Conservation (phyloP, 2,888 invertebrate species). For the Phania funesta region DNA sequence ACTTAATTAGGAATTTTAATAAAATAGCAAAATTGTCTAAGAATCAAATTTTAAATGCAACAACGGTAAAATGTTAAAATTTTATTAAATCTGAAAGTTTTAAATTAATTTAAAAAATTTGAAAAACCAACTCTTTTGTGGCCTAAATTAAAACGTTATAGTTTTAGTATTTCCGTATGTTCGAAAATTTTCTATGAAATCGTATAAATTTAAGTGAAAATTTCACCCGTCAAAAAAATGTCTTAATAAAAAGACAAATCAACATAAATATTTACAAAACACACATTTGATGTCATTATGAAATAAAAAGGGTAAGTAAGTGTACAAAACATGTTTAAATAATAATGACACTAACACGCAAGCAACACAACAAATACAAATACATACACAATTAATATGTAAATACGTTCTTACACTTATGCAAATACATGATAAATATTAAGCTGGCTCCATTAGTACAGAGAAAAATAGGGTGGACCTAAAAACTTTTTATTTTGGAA, state of each 20-base stretch:
- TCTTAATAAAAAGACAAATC: neutral
- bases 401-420: neutral
- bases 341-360: slow-evolving; percentile 27
- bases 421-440: neutral
- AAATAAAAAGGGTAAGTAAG: slow-evolving; percentile 17
- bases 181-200: too few relatives aligned
- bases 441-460: too few relatives aligned
- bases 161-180: too few relatives aligned
- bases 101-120: too few relatives aligned
- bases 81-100: too few relatives aligned
- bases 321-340: slow-evolving; percentile 14
- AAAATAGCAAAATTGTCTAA: too few relatives aligned
- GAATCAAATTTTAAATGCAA: too few relatives aligned
- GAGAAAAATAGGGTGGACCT: neutral
- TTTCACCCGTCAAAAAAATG: neutral
- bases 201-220: neutral
- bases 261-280: slow-evolving; percentile 10
- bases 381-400: neutral
- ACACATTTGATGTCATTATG: slow-evolving; percentile 16
- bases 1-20: too few relatives aligned
- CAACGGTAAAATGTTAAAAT: too few relatives aligned
- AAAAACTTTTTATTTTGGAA: too few relatives aligned
- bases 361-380: neutral
- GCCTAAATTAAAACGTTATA: too few relatives aligned
- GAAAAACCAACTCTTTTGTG: too few relatives aligned